Evolutionary conservation across 2,797 vertebrate species (phyloP), one percentile per base, ranked within the genome.

Genomic region (Thripadectes ignobilis): DNA sequence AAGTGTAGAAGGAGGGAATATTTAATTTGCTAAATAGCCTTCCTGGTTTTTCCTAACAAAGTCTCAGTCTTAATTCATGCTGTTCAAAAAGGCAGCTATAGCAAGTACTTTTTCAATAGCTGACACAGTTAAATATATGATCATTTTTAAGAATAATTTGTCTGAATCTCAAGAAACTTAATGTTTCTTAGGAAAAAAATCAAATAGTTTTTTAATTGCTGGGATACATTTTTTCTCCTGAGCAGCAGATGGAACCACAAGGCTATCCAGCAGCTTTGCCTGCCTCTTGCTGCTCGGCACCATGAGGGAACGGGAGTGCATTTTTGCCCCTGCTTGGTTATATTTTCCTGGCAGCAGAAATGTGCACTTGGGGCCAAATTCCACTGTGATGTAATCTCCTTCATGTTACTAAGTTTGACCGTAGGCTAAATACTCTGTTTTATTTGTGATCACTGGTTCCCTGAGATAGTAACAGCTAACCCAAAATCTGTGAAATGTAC

Each of bases 241-340:
- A 26, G 68, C 96, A 92, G 89, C 57, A 96, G 95, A 54, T 92
- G 92, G 94, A 85, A 93, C 95, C 89, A 6, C 59, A 30, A 65
- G 59, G 77, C 80, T 49, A 15, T 14, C 52, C 49, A 68, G 59
- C 32, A 81, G 45, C 18, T 38, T 27, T 52, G 9, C 36, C 69
- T 80, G 41, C 45, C 32, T 57, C 23, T 27, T 41, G 0, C 29
- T 68, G 20, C 68, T 65, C 18, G 32, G 52, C 43, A 69, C 39
- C 23, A 1, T n/a, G 41, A 76, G 43, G 62, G 75, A 54, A 46
- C 2, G 1, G 23, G 38, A 81, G n/a, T 27, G 34, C 4, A 20
- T 65, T 63, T 62, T 95, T 74, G n/a, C 59, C 30, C 23, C 48
- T 86, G 22, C 14, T 20, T 62, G 57, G 57, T 85, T 89, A 38